phyloP scores from a whole-genome alignment of 2,113 vertebrate genomes.

The Nothocercus nigrocapillus region DNA sequence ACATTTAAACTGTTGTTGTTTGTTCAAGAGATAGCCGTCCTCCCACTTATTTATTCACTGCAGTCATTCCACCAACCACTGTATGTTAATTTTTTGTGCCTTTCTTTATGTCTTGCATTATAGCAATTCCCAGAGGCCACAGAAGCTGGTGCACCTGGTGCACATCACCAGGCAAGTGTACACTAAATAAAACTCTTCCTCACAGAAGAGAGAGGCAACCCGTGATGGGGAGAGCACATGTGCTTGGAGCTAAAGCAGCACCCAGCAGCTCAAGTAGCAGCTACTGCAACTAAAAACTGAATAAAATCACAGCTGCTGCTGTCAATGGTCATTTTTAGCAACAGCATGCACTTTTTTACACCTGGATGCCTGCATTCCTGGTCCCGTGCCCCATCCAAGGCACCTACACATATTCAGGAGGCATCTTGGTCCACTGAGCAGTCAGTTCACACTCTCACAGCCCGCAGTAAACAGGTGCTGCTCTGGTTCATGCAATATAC shows the following conservation, averaged over 20 bases:
- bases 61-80: background rate
- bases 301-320: background rate
- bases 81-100: background rate
- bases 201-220: background rate
- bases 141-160: background rate
- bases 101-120: background rate
- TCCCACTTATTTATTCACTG: background rate
- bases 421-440: background rate
- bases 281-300: background rate
- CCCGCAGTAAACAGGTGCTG: background rate
- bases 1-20: background rate
- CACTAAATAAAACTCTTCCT: background rate
- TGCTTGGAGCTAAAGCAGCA: background rate
- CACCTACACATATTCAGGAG: fast-evolving
- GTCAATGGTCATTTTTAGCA: fast-evolving
- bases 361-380: background rate
- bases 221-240: background rate
- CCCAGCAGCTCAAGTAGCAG: background rate
- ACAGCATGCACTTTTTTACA: background rate
- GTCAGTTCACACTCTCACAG: background rate
- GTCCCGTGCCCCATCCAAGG: background rate
- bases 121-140: background rate
- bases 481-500: background rate
- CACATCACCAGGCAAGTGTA: background rate
- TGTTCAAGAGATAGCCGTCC: background rate